Percentiles rank a stretch among this genome's conserved stretches.
Conservation (phyloP, 2,797 vertebrate genomes). For the Gila robusta region DNA sequence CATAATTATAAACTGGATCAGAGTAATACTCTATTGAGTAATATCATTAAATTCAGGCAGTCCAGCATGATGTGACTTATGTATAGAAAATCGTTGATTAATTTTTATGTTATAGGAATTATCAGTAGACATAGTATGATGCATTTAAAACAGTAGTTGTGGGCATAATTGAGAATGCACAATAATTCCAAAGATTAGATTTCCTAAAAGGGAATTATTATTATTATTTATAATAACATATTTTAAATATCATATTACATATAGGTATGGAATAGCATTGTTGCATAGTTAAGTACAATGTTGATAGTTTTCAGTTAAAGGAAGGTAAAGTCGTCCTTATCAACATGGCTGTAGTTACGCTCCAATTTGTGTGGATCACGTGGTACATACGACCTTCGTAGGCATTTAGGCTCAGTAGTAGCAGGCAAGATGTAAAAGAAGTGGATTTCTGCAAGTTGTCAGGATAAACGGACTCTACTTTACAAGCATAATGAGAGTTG, state of each 20-base stretch:
- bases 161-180: not conserved
- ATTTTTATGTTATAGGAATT: not conserved
- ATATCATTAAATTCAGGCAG: not conserved
- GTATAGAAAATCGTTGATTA: not conserved
- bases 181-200: not conserved
- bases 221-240: not conserved
- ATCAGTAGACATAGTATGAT: not conserved
- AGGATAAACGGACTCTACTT: not conserved
- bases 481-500: conserved; percentile 71
- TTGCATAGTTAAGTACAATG: not conserved
- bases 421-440: not conserved
- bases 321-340: conserved; percentile 23
- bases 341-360: conserved; percentile 33
- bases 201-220: not conserved
- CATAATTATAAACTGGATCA: not conserved
- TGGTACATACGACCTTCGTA: conserved; percentile 3
- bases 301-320: not conserved
- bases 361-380: conserved; percentile 17
- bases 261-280: not conserved
- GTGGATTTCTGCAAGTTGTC: conserved; percentile 6
- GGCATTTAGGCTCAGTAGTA: not conserved
- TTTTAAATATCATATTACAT: not conserved
- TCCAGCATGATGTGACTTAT: not conserved
- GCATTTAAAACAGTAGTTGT: not conserved
- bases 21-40: too few species aligned